Evolutionary conservation across 1,140 invertebrate species (phyloP), one percentile per base, ranked within the genome.

Genomic region (Manduca sexta): DNA sequence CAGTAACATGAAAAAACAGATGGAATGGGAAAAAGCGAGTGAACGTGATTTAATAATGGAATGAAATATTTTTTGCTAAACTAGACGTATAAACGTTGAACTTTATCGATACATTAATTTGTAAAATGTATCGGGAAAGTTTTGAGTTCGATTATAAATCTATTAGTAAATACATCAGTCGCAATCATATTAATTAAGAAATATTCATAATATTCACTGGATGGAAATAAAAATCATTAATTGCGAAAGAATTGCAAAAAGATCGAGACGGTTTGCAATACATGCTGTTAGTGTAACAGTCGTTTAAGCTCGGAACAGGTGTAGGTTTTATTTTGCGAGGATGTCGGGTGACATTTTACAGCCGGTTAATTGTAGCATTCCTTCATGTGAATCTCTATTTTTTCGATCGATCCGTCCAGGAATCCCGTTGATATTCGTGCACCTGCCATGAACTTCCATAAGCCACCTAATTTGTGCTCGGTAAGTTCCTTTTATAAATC

Each of bases 321-420:
- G 72, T 37, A 42, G 34, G 48, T 60, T 64, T 64, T 67, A 67
- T 67, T 65, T 62, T 58, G 49, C 43, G 53, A 69, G 63, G 67
- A 78, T 70, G 69, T 58, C 50, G 69, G 58, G 63, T 63, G 73
- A 78, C 75, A 82, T 79, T 78, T 79, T 79, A 68, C 64, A 74
- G 64, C 63, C 65, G 63, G 74, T 72, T 82, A 75, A 76, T 73
- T 76, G 68, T 69, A 44, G 54, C 41, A 30, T 43, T 29, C 21
- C 12, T 43, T 30, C 18, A 30, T 43, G 26, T 30, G 26, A 29
- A 43, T 21, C 41, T 30, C n/a, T 15, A 50, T 59, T 62, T 51
- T 49, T 64, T 46, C 56, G 45, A 55, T 14, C 17, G 48, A 44
- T 69, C 62, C 60, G 47, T 59, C 44, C 33, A 60, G 60, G 69